These are phyloP conservation scores for Phyllostomus hastatus DNA, from an alignment of 2,113 vertebrate genomes.

Conservation along the genomic window DNA sequence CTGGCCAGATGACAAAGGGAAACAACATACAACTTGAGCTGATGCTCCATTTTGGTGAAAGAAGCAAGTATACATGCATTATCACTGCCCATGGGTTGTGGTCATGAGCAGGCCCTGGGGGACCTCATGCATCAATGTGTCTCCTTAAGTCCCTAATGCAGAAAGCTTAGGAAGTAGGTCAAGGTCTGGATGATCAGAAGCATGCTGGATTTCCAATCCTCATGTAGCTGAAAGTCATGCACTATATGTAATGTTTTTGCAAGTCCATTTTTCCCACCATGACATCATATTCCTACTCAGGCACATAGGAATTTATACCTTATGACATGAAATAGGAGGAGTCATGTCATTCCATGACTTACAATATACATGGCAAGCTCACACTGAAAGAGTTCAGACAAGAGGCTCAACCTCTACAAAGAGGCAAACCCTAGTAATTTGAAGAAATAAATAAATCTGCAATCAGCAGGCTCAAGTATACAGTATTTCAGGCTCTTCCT, in stretches of 20 bases:
- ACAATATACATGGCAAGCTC: neutral
- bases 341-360: neutral
- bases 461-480: neutral
- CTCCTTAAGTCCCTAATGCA: neutral
- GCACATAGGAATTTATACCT: neutral
- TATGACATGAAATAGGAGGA: neutral
- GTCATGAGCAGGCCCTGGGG: neutral
- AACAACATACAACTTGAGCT: neutral
- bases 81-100: neutral
- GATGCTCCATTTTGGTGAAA: neutral
- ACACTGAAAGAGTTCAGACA: neutral
- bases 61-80: accelerated
- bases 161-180: neutral
- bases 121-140: neutral
- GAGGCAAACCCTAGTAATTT: neutral
- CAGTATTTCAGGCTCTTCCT: neutral
- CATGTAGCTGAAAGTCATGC: neutral
- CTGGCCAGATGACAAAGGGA: neutral
- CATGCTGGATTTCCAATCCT: neutral
- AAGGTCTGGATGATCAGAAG: neutral
- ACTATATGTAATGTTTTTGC: neutral
- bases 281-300: neutral
- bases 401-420: neutral
- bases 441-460: neutral
- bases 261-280: neutral